These are phyloP conservation scores for Mamestra brassicae DNA, from an alignment of 2,888 invertebrate genomes.

Conservation along the genomic window DNA sequence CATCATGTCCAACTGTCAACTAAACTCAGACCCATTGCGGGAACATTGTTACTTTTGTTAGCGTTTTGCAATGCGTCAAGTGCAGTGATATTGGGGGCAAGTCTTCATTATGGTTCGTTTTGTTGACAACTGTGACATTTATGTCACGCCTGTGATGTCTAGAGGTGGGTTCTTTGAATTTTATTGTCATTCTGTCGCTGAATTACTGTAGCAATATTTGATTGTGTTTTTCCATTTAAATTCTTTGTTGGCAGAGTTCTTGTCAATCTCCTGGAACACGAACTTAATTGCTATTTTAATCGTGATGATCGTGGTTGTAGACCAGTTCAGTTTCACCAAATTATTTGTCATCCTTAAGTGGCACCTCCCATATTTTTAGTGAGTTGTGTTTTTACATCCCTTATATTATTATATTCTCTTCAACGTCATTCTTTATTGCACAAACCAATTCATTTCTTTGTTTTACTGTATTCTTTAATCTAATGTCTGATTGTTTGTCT, in stretches of 20 bases:
- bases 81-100: constrained; percentile 48
- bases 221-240: not conserved
- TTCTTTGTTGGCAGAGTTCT: not conserved
- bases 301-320: not conserved
- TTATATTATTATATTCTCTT: too few species aligned
- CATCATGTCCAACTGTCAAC: constrained; percentile 81
- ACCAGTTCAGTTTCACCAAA: not conserved
- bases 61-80: constrained; percentile 54
- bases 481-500: too few species aligned
- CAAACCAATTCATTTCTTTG: not conserved
- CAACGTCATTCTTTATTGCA: not conserved
- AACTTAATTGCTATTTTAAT: not conserved
- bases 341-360: not conserved
- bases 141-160: constrained; percentile 36
- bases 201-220: not conserved
- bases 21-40: constrained; percentile 67
- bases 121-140: constrained; percentile 36
- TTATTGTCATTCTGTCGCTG: constrained; percentile 9
- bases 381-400: not conserved
- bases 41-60: constrained; percentile 53
- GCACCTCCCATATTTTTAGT: not conserved
- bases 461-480: too few species aligned
- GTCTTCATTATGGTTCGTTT: constrained; percentile 49
- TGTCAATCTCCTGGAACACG: not conserved
- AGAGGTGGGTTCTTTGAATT: constrained; percentile 2